A percentile compares a stretch with the other conserved stretches of the same genome.
These are phyloP conservation scores for Melanchra persicariae DNA, from an alignment of 2,888 invertebrate genomes.

Conservation along the genomic window DNA sequence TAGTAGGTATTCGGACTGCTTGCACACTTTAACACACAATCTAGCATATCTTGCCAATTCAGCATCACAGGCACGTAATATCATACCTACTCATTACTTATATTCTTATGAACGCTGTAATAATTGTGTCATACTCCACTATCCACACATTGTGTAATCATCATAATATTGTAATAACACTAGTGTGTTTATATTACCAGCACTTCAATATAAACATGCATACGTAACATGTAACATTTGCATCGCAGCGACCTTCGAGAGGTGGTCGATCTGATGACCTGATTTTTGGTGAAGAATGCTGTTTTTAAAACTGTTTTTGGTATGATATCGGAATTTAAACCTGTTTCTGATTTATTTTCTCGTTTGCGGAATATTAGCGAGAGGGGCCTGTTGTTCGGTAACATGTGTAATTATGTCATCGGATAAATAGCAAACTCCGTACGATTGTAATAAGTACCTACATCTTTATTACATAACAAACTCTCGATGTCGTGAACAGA, in stretches of 20 bases:
- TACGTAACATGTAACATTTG: conserved; percentile 26
- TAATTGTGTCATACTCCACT: conserved; percentile 19
- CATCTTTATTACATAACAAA: too few species aligned
- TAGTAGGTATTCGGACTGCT: too few species aligned
- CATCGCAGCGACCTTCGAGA: conserved; percentile 13
- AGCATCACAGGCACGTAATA: neutral
- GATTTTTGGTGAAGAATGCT: conserved; percentile 15
- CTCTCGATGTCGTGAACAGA: too few species aligned
- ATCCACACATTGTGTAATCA: neutral
- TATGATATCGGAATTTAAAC: too few species aligned
- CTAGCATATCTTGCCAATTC: neutral
- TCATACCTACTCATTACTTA: neutral
- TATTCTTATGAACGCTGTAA: neutral
- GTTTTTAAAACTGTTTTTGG: neutral
- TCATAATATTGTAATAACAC: conserved; percentile 1
- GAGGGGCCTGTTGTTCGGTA: too few species aligned
- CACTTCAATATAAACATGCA: conserved; percentile 27
- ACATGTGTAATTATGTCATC: too few species aligned
- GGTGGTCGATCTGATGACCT: conserved; percentile 9
- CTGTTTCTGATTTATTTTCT: neutral
- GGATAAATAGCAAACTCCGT: too few species aligned
- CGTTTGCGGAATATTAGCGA: too few species aligned
- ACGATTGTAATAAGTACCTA: too few species aligned
- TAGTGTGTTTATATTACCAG: conserved; percentile 34
- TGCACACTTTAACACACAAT: neutral